Evolutionary conservation across 2,113 vertebrate species (phyloP), one percentile per base, ranked within the genome.

Genomic region (Proterorhinus semilunaris): DNA sequence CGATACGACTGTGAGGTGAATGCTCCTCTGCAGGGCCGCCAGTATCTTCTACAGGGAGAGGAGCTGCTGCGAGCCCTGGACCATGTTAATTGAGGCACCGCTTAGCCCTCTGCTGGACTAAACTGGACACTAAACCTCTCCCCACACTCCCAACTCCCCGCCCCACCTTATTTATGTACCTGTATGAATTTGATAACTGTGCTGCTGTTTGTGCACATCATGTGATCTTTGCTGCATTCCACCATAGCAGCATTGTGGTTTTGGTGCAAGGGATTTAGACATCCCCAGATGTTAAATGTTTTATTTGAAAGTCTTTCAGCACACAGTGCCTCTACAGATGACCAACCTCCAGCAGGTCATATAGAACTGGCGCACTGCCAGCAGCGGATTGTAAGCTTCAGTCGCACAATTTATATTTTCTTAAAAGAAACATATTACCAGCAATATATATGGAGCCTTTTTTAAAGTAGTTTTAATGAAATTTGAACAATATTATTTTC

Each of bases 1-100:
- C 93, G 94, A 87, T 95, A 98, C 0, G 98, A 98, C 90, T 98
- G 96, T 62, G 96, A 99, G 92, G 96, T 99, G 74, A 98, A 98
- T 7, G 95, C 94, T 70, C 96, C 96, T 74, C 70, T 98, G 73
- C 94, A 95, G 91, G 96, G 92, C 69, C 95, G 94, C 80, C 94
- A 95, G 91, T 95, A 93, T 91, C 92, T 99, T 85, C 92, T 98
- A 75, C 96, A 97, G 88, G 96, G 96, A 12, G 96, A 98, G 93
- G 98, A 99, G 82, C 92, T 99, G 76, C 92, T 97, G 88, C 92
- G 90, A 80, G 96, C 96, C 75, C 92, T 98, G 92, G 96, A 98
- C 96, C 96, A 98, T 92, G 92, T 96, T 88, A 99, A 94, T 91
- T 95, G 93, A 96, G 93, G 77, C 87, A 76, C 49, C 45, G 66